Base-by-base conservation (phyloP, 30 jellyfish, hydroid and myxozoan species). In the Aurelia coerulea region DNA sequence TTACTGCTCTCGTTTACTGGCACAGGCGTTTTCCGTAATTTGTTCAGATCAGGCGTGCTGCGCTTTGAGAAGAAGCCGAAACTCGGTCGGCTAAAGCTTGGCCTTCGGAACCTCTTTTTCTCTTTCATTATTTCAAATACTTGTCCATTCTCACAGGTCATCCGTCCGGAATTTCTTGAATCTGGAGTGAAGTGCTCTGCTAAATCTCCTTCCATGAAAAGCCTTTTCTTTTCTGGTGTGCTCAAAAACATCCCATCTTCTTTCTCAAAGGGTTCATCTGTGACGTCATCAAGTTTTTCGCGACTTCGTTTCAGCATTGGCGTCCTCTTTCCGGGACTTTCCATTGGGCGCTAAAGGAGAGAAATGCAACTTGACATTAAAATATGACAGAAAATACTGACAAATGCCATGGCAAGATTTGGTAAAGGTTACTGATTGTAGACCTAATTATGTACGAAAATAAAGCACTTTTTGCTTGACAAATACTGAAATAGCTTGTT, bases 21-120 rank as follows among this genome's bases (percentile, higher is more conserved):
- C 41, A 29, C 72, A n/a, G 92, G 83, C 10, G 93, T 74, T 49
- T 62, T 84, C 49, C 62, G 35, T 76, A 84, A 16, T 41, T 84
- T 84, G 37, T 88, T 56, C 54, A 84, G 35, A 84, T 84, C 93
- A 17, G 93, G 93, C 54, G 93, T 73, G 68, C 93, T 84, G 65
- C 93, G 84, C 17, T 84, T 84, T 14, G 93, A 73, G 65, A 84
- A 84, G 42, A 84, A 84, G 50, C 93, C 93, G 42, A 84, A 74
- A 18, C 93, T 84, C 59, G 93, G 93, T 5, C 93, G 77, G 51
- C 88, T 77, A 42, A 84, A 84, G 39, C 93, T 84, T 56, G 93
- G 93, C 42, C 93, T 77, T 16, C 93, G 93, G 52, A 84, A 84
- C 32, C 93, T 49, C 62, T 64, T 62, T 32, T 84, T 62, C 76